Base-by-base conservation (phyloP, 1,140 invertebrate species). In the Trinorchestia longiramus region DNA sequence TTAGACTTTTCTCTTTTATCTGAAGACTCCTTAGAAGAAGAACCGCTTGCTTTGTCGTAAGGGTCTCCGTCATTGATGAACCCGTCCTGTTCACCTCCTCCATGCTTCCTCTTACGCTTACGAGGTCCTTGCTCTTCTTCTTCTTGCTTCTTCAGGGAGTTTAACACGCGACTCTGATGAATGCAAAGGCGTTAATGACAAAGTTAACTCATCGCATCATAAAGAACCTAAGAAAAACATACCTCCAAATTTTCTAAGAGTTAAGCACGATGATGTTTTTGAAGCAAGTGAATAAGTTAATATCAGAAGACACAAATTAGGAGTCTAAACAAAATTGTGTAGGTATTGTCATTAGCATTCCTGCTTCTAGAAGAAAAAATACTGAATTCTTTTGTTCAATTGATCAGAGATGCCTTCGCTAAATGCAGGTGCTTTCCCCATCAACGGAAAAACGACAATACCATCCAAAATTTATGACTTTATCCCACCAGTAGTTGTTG, bases 131-230 rank as follows among this genome's bases (percentile, higher is more conserved):
- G 97, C 96, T 98, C 98, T 97, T 99, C 98, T 97, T 98, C 98
- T 97, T 98, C 98, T 97, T 98, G 98, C 43, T 98, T 98, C 94
- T 98, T 97, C 8, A 98, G 97, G n/a, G 98, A 98, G 97, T 98
- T 98, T 97, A 98, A 98, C 0, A 99, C 98, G 96, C 98, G 97
- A 96, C 98, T 98, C 97, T 98, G 95, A 47, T 97, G 96, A 91
- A 1, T 42, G 62, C 62, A 77, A 77, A 19, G 28, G 1, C 15
- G 36, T 19, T 11, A 36, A 28, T 15, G 28, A 36, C 3, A 11
- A 77, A 36, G 11, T 11, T 36, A 77, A 19, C 36, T 1, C 36
- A 3, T 3, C 36, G 36, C 62, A 77, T 15, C 62, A 77, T 77
- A 77, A 77, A 11, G 3, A 53, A 19, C 47, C n/a, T n/a, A n/a